These are phyloP conservation scores for Mus pahari DNA, from an alignment of 2,113 vertebrate species.

Conservation along the genomic window DNA sequence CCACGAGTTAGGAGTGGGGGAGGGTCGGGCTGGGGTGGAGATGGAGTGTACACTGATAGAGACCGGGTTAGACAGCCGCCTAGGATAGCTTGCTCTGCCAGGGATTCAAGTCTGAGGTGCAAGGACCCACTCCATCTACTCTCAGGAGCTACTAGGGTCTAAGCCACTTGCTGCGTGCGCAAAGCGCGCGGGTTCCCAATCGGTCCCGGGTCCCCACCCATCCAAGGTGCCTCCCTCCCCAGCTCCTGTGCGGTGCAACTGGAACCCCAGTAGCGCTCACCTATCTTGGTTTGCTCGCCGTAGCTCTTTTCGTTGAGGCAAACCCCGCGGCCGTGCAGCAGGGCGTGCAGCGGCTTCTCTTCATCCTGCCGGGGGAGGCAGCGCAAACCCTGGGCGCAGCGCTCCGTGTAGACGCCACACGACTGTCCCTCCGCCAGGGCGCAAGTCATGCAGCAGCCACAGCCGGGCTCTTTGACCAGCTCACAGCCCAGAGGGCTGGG, in stretches of 20 bases:
- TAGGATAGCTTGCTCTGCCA: background rate
- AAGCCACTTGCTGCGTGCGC: slow-evolving; percentile 63
- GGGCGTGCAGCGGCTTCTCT: slow-evolving; percentile 97
- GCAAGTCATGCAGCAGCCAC: slow-evolving; percentile 98
- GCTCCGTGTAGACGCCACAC: slow-evolving; percentile 98
- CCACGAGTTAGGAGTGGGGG: background rate
- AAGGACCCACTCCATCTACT: background rate
- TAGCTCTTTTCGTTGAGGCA: slow-evolving; percentile 98
- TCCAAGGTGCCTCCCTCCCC: slow-evolving; percentile 41
- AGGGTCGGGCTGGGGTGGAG: background rate
- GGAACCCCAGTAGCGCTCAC: slow-evolving; percentile 88
- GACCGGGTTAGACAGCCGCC: background rate
- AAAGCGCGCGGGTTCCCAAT: slow-evolving; percentile 46
- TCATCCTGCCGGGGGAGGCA: slow-evolving; percentile 96
- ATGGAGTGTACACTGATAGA: background rate
- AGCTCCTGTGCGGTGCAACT: slow-evolving; percentile 13
- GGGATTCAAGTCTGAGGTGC: background rate
- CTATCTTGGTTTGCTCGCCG: slow-evolving; percentile 91
- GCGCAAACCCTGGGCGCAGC: slow-evolving; percentile 95
- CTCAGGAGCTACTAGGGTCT: slow-evolving; percentile 37
- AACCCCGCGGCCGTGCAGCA: slow-evolving; percentile 96
- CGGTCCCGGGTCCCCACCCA: slow-evolving; percentile 9
- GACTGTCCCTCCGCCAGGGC: slow-evolving; percentile 95
- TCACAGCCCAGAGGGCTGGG: slow-evolving; percentile 95
- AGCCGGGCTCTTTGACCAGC: slow-evolving; percentile 98